phyloP scores from a whole-genome alignment of 2,113 vertebrate genomes.

The Hippopotamus amphibius region DNA sequence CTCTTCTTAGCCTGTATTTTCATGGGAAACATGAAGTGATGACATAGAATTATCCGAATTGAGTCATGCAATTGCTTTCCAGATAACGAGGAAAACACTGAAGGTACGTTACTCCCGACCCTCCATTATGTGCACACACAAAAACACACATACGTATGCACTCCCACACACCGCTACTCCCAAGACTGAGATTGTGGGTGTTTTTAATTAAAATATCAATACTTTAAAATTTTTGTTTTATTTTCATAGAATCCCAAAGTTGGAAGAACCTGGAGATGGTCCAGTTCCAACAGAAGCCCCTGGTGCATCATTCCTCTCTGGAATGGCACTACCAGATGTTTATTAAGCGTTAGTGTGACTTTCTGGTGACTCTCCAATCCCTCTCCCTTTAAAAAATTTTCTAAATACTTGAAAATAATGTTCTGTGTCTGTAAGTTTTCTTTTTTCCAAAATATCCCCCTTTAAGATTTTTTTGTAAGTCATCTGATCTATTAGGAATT shows the following conservation, averaged over 20 bases:
- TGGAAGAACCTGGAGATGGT: not conserved
- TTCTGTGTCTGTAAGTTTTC: not conserved
- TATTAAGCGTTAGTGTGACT: not conserved
- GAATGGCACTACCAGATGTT: not conserved
- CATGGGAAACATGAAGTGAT: not conserved
- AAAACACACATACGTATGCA: not conserved
- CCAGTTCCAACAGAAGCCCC: not conserved
- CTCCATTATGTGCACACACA: not conserved
- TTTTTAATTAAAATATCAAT: not conserved
- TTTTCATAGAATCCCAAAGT: not conserved
- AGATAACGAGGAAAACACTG: not conserved
- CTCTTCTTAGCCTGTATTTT: not conserved
- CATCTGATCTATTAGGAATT: not conserved
- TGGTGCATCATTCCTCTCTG: rapidly evolving
- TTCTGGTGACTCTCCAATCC: not conserved
- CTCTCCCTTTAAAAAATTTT: not conserved
- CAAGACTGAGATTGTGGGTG: not conserved
- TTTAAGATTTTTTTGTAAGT: not conserved
- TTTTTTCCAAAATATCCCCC: not conserved
- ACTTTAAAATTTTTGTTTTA: not conserved
- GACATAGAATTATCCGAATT: not conserved
- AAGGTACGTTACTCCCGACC: not conserved
- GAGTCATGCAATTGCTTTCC: not conserved
- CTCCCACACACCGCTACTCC: not conserved
- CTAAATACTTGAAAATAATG: constrained; percentile 35